Conservation (phyloP, 2,113 vertebrate species). For the Lycaon pictus region DNA sequence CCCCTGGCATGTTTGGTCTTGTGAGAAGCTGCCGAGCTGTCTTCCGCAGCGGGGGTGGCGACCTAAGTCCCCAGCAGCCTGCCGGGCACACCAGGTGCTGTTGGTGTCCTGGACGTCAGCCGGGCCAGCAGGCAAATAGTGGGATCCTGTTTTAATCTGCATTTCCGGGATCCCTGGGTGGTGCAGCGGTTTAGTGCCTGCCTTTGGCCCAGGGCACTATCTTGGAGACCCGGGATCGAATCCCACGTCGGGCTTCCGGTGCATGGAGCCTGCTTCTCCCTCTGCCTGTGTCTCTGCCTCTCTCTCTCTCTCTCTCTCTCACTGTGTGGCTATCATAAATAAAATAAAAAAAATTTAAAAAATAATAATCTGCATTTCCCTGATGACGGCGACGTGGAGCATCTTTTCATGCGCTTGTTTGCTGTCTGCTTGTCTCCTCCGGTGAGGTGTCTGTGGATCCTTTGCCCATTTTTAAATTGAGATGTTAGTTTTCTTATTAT, state of each 20-base stretch:
- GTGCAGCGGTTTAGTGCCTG: no score
- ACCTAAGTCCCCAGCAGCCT: no score
- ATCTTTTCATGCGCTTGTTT: not conserved
- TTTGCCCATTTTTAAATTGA: not conserved
- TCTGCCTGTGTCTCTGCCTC: no score
- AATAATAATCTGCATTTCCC: not conserved
- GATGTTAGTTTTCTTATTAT: constrained; percentile 10
- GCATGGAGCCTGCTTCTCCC: no score
- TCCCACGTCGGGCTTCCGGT: no score
- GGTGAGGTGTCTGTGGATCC: not conserved
- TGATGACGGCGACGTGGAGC: not conserved
- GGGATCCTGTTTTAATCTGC: not conserved
- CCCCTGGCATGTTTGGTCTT: not conserved
- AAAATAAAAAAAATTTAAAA: no score
- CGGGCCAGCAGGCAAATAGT: accelerated
- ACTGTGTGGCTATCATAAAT: no score
- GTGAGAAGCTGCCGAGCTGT: not conserved
- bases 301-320: no score
- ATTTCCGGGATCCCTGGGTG: not conserved
- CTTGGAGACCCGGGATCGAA: no score
- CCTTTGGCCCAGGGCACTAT: no score
- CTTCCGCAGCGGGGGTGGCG: not conserved
- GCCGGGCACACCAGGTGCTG: no score
- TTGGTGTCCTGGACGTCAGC: not conserved
- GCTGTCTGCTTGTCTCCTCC: not conserved